Base-by-base conservation (phyloP, 1,140 invertebrate genomes). In the Proales similis region DNA sequence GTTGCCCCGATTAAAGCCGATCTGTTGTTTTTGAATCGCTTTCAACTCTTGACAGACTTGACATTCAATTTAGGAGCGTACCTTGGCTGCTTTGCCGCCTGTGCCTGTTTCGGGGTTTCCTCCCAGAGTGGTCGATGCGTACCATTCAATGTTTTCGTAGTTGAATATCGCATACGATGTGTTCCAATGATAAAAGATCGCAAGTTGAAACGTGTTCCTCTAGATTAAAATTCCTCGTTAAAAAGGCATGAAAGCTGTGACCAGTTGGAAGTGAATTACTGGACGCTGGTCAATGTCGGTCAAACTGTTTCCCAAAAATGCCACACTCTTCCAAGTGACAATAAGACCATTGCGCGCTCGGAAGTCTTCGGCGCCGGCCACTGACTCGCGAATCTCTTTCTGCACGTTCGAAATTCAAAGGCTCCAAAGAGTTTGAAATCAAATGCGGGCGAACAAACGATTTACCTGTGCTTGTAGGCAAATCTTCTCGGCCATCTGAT, bases 1-100 rank as follows among this genome's bases (percentile, higher is more conserved):
- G 70, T 95, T 95, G 51, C 90, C 90, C 48, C 86, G 90, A 71
- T 95, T 94, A 74, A 94, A 95, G 33, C 90, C 90, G 68, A 94
- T 83, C 87, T 88, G 68, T 65, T 75, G 11, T 42, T 38, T 17
- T 24, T 39, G 12, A 53, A 24, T 27, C 39, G 17, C 38, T 45
- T 9, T 27, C 0, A 26, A 45, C 17, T 42, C 4, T 30, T 11
- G 12, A 61, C 20, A 45, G 26, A 11, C 26, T 17, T 24, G 22
- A 1, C 26, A 26, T 14, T 42, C 1, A 11, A 22, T 29, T 42
- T 4, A 42, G 11, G 4, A 4, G 17, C 11, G 4, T 4, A 57
- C 51, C 45, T 57, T 57, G 12, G 51, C 51, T 14, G 51, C 51
- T 57, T 45, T 46, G 4, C 57, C 57, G 27, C 43, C 43, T 11